These are phyloP conservation scores for Aleiodes sp. DNA, from an alignment of 1,140 invertebrate species.

Conservation along the genomic window DNA sequence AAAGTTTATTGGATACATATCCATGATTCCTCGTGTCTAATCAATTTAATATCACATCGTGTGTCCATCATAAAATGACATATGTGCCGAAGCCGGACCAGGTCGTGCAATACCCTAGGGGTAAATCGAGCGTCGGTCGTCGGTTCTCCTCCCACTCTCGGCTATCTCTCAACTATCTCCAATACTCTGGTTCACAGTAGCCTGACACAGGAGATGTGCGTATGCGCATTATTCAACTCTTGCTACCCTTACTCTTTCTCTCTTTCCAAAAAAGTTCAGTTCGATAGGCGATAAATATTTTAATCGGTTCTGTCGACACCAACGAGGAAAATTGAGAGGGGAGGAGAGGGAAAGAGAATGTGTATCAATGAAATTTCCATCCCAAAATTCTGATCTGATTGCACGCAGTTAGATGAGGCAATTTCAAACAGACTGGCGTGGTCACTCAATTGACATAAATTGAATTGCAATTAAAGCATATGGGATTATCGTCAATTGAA, in stretches of 20 bases:
- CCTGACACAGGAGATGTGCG: conserved; percentile 2
- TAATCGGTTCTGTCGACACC: conserved; percentile 9
- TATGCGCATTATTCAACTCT: neutral
- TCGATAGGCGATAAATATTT: conserved; percentile 5
- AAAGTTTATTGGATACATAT: neutral
- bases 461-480: neutral
- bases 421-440: neutral
- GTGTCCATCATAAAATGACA: neutral
- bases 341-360: neutral
- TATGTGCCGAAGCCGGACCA: neutral
- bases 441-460: neutral
- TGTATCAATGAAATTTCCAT: conserved; percentile 2
- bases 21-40: neutral
- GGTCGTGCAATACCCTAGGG: neutral
- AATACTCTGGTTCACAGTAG: conserved; percentile 2
- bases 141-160: neutral
- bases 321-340: neutral
- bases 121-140: neutral
- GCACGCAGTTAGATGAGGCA: neutral
- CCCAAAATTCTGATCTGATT: neutral
- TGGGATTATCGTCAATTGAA: neutral
- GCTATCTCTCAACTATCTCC: conserved; percentile 10
- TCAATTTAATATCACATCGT: neutral
- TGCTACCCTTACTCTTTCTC: neutral
- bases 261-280: neutral